A percentile compares a stretch with the other conserved stretches of the same genome.
These are phyloP conservation scores for Ophraella communa DNA, from an alignment of 2,888 invertebrate genomes.

Conservation along the genomic window DNA sequence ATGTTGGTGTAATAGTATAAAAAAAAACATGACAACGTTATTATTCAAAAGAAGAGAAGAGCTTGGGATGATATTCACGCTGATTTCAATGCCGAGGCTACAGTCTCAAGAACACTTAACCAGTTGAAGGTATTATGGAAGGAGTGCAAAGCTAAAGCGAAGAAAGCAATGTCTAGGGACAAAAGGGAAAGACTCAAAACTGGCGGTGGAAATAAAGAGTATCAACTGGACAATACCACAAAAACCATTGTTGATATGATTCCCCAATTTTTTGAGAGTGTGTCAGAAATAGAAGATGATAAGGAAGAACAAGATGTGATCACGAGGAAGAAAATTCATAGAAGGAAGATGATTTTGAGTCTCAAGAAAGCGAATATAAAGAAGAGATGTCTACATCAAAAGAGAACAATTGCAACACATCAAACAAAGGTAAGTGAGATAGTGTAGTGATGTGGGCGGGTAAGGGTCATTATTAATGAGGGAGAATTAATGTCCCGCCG, in stretches of 20 bases:
- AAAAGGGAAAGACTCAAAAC: background rate
- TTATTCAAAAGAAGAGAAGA: background rate
- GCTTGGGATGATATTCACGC: background rate
- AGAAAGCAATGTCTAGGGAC: background rate
- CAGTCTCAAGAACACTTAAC: background rate
- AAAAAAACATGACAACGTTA: background rate
- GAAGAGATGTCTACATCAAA: too few relatives aligned
- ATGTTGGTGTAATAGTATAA: background rate
- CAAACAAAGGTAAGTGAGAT: too few relatives aligned
- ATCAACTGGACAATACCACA: background rate
- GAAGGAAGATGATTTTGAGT: too few relatives aligned
- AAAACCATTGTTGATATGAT: background rate
- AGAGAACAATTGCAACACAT: too few relatives aligned
- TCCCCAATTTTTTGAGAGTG: background rate
- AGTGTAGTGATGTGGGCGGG: too few relatives aligned
- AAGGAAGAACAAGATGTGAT: background rate
- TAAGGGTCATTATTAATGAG: too few relatives aligned
- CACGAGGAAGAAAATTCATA: too few relatives aligned
- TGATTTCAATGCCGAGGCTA: background rate
- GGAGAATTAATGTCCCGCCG: too few relatives aligned
- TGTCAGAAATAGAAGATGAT: background rate
- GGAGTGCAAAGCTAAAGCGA: background rate
- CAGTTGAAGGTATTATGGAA: background rate
- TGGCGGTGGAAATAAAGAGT: background rate
- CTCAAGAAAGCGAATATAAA: too few relatives aligned